A percentile compares a stretch with the other conserved stretches of the same genome.
Conservation (phyloP, 2,888 invertebrate genomes). For the Agrilus cyanescens region DNA sequence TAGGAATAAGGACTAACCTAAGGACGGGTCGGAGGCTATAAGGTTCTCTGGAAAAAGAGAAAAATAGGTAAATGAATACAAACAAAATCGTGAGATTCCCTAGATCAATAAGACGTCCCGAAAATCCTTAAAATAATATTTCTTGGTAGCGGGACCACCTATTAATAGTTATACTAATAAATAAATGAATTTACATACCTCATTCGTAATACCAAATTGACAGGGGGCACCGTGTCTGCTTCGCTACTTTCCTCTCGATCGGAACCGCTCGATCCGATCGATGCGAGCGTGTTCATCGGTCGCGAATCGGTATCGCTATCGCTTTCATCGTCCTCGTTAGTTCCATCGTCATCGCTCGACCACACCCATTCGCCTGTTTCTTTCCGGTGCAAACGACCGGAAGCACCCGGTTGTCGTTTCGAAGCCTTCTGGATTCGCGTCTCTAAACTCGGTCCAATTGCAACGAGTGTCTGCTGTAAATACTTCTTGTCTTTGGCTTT, state of each 20-base stretch:
- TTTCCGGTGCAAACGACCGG: conserved; percentile 78
- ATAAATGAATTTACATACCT: conserved; percentile 40
- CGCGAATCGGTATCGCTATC: conserved; percentile 41
- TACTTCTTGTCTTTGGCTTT: conserved; percentile 92
- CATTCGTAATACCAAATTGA: conserved; percentile 82
- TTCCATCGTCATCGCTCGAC: conserved; percentile 85
- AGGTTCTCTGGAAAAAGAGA: too few relatives aligned
- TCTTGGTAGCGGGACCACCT: too few relatives aligned
- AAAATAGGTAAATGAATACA: too few relatives aligned
- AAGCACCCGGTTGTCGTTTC: conserved; percentile 75
- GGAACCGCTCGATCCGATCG: conserved; percentile 33
- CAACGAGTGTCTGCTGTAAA: conserved; percentile 72
- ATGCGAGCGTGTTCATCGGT: conserved; percentile 36
- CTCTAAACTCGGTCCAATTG: conserved; percentile 79
- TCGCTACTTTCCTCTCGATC: conserved; percentile 36
- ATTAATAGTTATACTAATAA: too few relatives aligned
- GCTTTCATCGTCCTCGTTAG: conserved; percentile 52
- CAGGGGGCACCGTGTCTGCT: conserved; percentile 37
- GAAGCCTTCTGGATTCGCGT: conserved; percentile 79
- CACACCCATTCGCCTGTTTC: conserved; percentile 98
- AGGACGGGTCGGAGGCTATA: too few relatives aligned
- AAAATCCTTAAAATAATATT: too few relatives aligned
- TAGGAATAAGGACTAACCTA: too few relatives aligned
- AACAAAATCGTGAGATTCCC: too few relatives aligned
- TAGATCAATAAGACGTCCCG: too few relatives aligned